Conservation (phyloP, 2,888 invertebrate species). For the Epirrhoe tristata region DNA sequence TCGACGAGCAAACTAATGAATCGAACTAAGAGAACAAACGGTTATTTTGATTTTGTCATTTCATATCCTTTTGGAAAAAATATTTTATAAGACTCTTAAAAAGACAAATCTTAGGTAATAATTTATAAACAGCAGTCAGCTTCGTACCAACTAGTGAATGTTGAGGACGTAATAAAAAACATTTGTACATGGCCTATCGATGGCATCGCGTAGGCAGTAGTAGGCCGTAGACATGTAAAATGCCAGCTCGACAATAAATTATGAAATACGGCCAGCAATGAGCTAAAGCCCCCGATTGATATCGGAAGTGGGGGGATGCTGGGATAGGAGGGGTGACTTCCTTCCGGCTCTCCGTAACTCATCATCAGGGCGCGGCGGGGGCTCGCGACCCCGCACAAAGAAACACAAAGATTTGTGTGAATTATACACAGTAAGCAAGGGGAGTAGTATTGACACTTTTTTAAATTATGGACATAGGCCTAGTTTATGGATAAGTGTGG, state of each 20-base stretch:
- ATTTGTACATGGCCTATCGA: not conserved
- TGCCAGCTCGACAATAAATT: slow-evolving; percentile 71
- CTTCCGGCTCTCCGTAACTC: slow-evolving; percentile 77
- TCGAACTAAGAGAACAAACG: too few species aligned
- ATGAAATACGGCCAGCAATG: slow-evolving; percentile 65
- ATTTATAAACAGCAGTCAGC: too few species aligned
- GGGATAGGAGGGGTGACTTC: slow-evolving; percentile 73
- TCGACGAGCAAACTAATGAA: too few species aligned
- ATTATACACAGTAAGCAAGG: slow-evolving; percentile 73
- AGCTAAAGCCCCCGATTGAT: slow-evolving; percentile 74
- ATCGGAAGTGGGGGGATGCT: slow-evolving; percentile 74
- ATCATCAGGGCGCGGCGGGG: slow-evolving; percentile 79
- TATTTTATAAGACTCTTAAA: not conserved
- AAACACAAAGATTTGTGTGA: slow-evolving; percentile 81
- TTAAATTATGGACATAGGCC: slow-evolving; percentile 22
- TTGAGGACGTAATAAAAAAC: not conserved
- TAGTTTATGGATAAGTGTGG: not conserved
- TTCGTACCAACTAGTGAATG: not conserved
- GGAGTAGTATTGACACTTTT: slow-evolving; percentile 51
- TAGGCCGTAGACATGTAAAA: slow-evolving; percentile 38
- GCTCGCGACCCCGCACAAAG: slow-evolving; percentile 71
- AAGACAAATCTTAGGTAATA: too few species aligned
- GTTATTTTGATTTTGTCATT: too few species aligned
- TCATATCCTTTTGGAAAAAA: not conserved
- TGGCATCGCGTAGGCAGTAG: slow-evolving; percentile 23